Conservation (phyloP, 2,797 vertebrate genomes). For the Neosilurus mollespiculum region DNA sequence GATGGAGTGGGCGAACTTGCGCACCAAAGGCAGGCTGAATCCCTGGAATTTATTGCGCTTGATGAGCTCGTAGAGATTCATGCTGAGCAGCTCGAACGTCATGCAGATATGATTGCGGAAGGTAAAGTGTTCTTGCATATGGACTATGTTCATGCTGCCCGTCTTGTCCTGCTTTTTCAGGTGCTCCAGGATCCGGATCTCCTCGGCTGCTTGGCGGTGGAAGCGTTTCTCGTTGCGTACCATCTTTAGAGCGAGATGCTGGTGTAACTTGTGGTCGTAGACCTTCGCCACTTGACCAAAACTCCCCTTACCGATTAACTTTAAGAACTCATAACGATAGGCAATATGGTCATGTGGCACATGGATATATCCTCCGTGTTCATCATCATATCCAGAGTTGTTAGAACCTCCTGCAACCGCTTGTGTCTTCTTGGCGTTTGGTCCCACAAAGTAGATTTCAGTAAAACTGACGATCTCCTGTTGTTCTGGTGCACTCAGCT, state of each 20-base stretch:
- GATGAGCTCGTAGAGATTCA: conserved; percentile 97
- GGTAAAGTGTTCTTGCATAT: conserved; percentile 97
- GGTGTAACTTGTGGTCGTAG: conserved; percentile 94
- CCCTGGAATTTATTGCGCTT: conserved; percentile 99
- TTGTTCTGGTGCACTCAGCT: conserved; percentile 86
- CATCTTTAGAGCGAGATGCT: conserved; percentile 96
- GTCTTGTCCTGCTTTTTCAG: conserved; percentile 94
- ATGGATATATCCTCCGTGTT: conserved; percentile 91
- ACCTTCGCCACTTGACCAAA: conserved; percentile 98
- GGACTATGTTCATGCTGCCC: conserved; percentile 91
- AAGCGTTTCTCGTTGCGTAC: conserved; percentile 97
- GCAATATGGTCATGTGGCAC: conserved; percentile 94
- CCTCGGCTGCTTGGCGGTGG: conserved; percentile 92
- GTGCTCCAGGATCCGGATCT: conserved; percentile 96
- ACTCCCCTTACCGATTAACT: conserved; percentile 97
- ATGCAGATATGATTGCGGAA: conserved; percentile 98
- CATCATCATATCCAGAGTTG: conserved; percentile 92
- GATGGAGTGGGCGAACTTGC: conserved; percentile 96
- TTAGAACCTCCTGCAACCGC: conserved; percentile 87
- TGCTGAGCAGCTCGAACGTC: conserved; percentile 95
- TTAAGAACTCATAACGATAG: conserved; percentile 95
- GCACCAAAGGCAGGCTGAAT: conserved; percentile 90
- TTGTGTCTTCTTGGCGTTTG: conserved; percentile 90
- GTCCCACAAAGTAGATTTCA: conserved; percentile 93
- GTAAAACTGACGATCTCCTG: conserved; percentile 87